Conservation (phyloP, 2,797 vertebrate species). For the Naso thynnoides region DNA sequence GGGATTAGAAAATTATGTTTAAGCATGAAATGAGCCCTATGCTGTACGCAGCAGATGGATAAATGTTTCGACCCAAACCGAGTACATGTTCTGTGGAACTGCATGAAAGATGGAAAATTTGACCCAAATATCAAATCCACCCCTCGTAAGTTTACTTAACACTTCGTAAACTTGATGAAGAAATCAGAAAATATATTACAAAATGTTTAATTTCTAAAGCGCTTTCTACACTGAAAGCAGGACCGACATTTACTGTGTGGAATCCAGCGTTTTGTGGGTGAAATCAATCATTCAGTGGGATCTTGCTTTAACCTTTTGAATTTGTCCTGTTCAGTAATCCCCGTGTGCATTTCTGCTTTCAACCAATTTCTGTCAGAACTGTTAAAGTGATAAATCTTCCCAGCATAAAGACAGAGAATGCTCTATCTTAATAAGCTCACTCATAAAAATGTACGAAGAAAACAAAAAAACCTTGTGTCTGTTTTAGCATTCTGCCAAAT, state of each 20-base stretch:
- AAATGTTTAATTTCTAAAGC: constrained; percentile 52
- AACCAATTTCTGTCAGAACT: constrained; percentile 60
- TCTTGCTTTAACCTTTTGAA: constrained; percentile 56
- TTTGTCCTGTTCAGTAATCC: constrained; percentile 51
- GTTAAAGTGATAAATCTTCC: constrained; percentile 55
- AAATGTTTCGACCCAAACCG: constrained; percentile 55
- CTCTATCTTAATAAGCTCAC: constrained; percentile 70
- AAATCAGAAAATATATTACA: constrained; percentile 35
- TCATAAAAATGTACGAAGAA: constrained; percentile 53
- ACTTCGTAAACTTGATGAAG: constrained; percentile 40
- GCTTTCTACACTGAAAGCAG: not conserved
- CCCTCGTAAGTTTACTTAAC: constrained; percentile 44
- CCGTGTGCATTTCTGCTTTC: constrained; percentile 59
- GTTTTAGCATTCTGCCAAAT: constrained; percentile 61
- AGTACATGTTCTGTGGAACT: constrained; percentile 45
- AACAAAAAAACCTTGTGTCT: constrained; percentile 66
- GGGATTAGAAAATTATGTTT: constrained; percentile 75
- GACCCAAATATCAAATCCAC: constrained; percentile 63
- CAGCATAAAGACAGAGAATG: constrained; percentile 36
- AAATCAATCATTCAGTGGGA: constrained; percentile 56
- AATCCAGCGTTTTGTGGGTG: constrained; percentile 34
- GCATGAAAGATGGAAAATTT: constrained; percentile 43
- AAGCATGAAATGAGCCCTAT: constrained; percentile 77
- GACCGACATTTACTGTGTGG: constrained; percentile 45
- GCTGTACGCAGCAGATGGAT: constrained; percentile 46